Conservation (phyloP, 1,140 invertebrate species). For the Heliconius hewitsoni region DNA sequence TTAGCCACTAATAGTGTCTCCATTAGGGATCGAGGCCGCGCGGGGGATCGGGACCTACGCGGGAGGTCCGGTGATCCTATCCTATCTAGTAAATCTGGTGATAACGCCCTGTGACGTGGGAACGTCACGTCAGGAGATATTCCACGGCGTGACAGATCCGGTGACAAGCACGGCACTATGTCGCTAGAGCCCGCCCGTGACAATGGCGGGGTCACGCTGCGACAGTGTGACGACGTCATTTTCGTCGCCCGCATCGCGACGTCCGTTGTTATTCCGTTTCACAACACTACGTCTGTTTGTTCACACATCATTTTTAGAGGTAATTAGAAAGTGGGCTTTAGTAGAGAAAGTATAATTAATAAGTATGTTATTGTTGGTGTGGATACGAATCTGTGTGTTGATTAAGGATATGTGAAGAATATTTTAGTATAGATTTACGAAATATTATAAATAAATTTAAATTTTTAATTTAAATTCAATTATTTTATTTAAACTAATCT, state of each 20-base stretch:
- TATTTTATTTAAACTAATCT: conserved; percentile 7
- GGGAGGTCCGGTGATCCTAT: conserved; percentile 51
- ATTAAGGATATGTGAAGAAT: neutral
- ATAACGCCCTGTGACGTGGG: conserved; percentile 45
- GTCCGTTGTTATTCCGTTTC: conserved; percentile 39
- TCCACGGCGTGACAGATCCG: conserved; percentile 46
- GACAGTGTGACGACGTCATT: conserved; percentile 75
- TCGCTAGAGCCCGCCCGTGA: conserved; percentile 66
- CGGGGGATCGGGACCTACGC: conserved; percentile 73
- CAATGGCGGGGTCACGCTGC: conserved; percentile 72
- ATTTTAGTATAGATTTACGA: no score
- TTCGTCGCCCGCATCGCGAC: conserved; percentile 71
- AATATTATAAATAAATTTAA: no score
- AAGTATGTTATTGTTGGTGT: neutral
- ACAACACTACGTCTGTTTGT: conserved; percentile 13
- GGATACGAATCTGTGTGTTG: conserved; percentile 23
- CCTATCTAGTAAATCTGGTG: conserved; percentile 46
- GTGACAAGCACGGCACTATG: conserved; percentile 46
- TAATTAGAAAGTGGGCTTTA: conserved; percentile 1
- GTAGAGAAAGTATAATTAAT: neutral
- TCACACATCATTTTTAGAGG: neutral
- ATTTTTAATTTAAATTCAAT: neutral
- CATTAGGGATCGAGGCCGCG: conserved; percentile 86
- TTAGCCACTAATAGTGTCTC: conserved; percentile 89
- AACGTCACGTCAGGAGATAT: conserved; percentile 51